phyloP scores from a whole-genome alignment of 1,140 invertebrate species.

The Telenomus remus region DNA sequence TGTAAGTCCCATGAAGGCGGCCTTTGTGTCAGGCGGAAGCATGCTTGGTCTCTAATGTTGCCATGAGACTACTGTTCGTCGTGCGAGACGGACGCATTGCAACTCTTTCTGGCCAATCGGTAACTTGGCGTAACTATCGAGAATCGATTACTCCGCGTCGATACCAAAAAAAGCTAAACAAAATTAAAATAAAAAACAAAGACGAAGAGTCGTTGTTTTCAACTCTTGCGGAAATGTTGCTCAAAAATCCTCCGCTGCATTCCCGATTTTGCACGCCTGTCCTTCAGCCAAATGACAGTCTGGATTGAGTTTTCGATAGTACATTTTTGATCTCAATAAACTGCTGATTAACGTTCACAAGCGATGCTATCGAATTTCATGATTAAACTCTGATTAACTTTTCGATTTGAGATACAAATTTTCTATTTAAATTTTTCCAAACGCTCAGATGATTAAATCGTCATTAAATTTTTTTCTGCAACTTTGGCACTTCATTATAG shows the following conservation, averaged over 20 bases:
- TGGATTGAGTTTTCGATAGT: neutral
- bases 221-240: slow-evolving; percentile 47
- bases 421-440: no score
- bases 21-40: slow-evolving; percentile 69
- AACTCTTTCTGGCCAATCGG: slow-evolving; percentile 37
- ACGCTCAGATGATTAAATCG: no score
- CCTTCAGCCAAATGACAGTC: slow-evolving; percentile 52
- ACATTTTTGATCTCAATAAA: neutral
- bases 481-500: no score
- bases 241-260: slow-evolving; percentile 40
- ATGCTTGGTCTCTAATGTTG: slow-evolving; percentile 65
- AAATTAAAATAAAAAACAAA: slow-evolving; percentile 8
- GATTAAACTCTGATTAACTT: neutral
- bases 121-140: slow-evolving; percentile 58
- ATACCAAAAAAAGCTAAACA: slow-evolving; percentile 49
- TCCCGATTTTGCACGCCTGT: slow-evolving; percentile 47
- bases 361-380: no score
- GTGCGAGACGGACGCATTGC: slow-evolving; percentile 58
- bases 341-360: slow-evolving; percentile 5
- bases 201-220: slow-evolving; percentile 40
- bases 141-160: slow-evolving; percentile 54
- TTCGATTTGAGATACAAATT: no score
- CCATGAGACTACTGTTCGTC: slow-evolving; percentile 55
- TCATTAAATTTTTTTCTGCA: no score
- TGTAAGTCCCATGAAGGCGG: slow-evolving; percentile 65